Evolutionary conservation across 92 coral and sea anemone genomes (phyloP).

Genomic region (Actinostola sp.): DNA sequence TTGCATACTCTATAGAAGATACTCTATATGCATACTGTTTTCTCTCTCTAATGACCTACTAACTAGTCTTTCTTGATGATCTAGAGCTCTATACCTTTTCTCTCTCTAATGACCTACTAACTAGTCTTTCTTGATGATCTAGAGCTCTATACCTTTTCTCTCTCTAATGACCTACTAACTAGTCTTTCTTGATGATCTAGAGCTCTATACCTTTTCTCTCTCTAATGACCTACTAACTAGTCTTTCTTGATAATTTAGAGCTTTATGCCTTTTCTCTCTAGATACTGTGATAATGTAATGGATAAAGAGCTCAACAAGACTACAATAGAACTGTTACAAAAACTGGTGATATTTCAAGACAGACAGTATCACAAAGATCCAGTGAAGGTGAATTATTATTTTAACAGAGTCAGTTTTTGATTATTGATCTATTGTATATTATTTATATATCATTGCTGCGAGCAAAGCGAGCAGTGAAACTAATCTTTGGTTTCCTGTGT

Average conservation of each 20-base stretch:
- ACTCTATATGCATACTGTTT: too few species aligned
- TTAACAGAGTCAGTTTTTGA: background rate
- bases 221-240: background rate
- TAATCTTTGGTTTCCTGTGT: too few species aligned
- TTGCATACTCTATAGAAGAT: too few species aligned
- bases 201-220: background rate
- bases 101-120: too few species aligned
- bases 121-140: too few species aligned
- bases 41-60: too few species aligned
- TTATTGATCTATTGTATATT: background rate
- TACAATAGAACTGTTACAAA: conserved; percentile 72
- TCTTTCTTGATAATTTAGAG: background rate
- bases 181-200: too few species aligned
- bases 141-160: too few species aligned
- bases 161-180: too few species aligned
- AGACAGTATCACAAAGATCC: conserved; percentile 93
- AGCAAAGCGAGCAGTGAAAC: too few species aligned
- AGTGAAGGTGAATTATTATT: conserved; percentile 63
- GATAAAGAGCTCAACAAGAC: conserved; percentile 86
- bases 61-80: too few species aligned
- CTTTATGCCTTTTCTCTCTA: background rate
- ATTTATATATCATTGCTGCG: background rate
- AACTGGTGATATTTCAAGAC: conserved; percentile 94
- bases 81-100: too few species aligned
- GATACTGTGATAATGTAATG: conserved; percentile 91